Evolutionary conservation across 2,797 vertebrate species (phyloP).

Genomic region (Miichthys miiuy): DNA sequence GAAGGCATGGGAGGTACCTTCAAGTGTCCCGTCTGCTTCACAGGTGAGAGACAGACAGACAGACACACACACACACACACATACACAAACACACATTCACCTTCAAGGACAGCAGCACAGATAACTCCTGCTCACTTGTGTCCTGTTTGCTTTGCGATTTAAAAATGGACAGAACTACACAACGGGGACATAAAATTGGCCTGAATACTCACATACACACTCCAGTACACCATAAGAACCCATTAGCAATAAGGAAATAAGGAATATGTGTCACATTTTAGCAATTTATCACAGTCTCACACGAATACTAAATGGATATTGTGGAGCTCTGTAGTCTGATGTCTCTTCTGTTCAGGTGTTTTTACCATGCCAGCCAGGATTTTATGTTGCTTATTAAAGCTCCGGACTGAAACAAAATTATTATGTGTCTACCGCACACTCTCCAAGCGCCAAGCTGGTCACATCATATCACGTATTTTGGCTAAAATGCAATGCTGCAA

Average conservation of each 20-base stretch:
- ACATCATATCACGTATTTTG: conserved; percentile 1
- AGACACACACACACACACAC: conserved; percentile 14
- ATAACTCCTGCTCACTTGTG: conserved; percentile 58
- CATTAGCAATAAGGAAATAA: background rate
- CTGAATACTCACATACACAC: background rate
- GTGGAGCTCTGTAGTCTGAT: background rate
- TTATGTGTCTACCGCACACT: background rate
- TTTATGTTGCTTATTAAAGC: background rate
- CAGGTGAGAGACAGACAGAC: conserved; percentile 89
- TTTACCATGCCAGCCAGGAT: background rate
- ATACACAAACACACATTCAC: conserved; percentile 24
- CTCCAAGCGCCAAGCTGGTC: conserved; percentile 4
- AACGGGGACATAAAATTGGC: background rate
- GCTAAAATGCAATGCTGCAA: conserved; percentile 20
- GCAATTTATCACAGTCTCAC: background rate
- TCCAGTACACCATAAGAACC: background rate
- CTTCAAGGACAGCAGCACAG: conserved; percentile 68
- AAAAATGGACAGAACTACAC: conserved; percentile 56
- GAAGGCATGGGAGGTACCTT: conserved; percentile 99
- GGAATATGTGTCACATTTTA: background rate
- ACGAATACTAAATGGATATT: background rate
- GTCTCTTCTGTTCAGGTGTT: background rate
- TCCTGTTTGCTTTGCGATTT: conserved; percentile 91
- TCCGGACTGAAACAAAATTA: background rate
- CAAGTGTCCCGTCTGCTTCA: conserved; percentile 99